phyloP scores from a whole-genome alignment of 2,888 invertebrate species.

The Dexiosoma caninum region DNA sequence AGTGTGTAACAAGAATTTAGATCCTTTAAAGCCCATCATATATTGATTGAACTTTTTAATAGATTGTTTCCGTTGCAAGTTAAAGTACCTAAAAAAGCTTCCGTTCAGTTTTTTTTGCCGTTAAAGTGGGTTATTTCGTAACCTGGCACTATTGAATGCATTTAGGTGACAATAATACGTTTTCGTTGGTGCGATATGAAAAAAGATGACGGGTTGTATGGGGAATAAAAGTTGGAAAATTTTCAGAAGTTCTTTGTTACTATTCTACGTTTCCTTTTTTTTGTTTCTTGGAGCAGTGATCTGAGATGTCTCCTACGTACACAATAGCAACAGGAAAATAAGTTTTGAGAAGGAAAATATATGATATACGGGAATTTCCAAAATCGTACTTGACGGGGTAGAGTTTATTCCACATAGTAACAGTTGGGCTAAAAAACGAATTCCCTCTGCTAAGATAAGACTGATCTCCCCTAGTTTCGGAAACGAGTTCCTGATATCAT shows the following conservation, averaged over 20 bases:
- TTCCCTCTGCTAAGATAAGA: too few species aligned
- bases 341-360: too few species aligned
- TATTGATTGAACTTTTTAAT: constrained; percentile 67
- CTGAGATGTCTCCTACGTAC: too few species aligned
- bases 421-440: too few species aligned
- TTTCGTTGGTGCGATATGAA: neutral
- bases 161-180: constrained; percentile 50
- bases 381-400: too few species aligned
- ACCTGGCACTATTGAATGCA: neutral
- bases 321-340: too few species aligned
- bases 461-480: too few species aligned
- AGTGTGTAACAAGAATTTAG: constrained; percentile 7
- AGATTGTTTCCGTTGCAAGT: constrained; percentile 65
- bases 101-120: constrained; percentile 9
- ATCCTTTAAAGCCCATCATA: constrained; percentile 36
- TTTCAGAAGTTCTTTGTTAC: neutral
- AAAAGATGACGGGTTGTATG: neutral
- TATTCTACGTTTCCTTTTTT: too few species aligned
- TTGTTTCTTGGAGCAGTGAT: too few species aligned
- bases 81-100: constrained; percentile 35
- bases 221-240: neutral
- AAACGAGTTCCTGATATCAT: too few species aligned
- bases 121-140: constrained; percentile 8
- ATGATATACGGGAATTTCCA: too few species aligned
- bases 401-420: too few species aligned